A percentile compares a stretch with the other conserved stretches of the same genome.
Conservation (phyloP, 2,888 invertebrate species). For the Phalera bucephala region DNA sequence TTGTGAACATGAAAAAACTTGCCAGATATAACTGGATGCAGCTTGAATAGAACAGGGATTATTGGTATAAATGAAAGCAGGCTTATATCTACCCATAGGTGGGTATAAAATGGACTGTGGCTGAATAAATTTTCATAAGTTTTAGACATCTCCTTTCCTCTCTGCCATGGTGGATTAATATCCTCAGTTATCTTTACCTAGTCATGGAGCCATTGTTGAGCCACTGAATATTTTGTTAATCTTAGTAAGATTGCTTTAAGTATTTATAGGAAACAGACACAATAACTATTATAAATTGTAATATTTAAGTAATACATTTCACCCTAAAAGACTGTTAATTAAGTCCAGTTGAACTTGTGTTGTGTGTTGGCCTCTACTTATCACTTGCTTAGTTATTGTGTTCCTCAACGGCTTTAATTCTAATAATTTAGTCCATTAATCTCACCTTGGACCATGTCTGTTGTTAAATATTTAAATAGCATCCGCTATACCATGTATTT, state of each 20-base stretch:
- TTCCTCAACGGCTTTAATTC: conserved; percentile 26
- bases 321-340: conserved; percentile 68
- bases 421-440: conserved; percentile 12
- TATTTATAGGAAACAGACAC: conserved; percentile 31
- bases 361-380: conserved; percentile 42
- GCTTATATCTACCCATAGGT: too few relatives aligned
- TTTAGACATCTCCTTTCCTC: too few relatives aligned
- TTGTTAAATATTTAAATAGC: conserved; percentile 3
- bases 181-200: too few relatives aligned
- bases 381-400: conserved; percentile 21
- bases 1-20: too few relatives aligned
- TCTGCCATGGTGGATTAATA: too few relatives aligned
- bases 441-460: conserved; percentile 15
- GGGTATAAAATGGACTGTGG: too few relatives aligned
- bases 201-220: too few relatives aligned
- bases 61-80: too few relatives aligned
- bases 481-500: neutral
- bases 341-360: conserved; percentile 58
- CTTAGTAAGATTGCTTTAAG: neutral
- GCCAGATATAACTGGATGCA: too few relatives aligned
- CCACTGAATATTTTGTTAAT: neutral
- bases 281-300: conserved; percentile 49
- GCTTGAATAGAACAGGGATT: too few relatives aligned
- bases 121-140: too few relatives aligned
- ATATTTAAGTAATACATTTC: conserved; percentile 38